phyloP scores from a whole-genome alignment of 2,888 invertebrate species.

The Dicroscelio sp. region DNA sequence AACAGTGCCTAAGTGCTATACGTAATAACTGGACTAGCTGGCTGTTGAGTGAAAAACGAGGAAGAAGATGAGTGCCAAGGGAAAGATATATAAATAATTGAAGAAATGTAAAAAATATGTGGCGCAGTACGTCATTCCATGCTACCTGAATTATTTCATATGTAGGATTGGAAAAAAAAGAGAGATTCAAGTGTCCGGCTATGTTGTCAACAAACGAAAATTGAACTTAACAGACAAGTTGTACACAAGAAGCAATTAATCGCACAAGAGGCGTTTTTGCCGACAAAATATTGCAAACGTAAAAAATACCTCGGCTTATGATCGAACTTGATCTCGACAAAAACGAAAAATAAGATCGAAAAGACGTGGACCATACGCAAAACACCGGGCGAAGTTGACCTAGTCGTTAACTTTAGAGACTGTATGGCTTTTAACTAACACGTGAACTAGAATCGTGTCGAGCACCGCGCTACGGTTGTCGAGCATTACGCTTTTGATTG shows the following conservation, averaged over 20 bases:
- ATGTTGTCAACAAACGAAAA: conserved; percentile 71
- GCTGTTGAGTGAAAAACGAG: conserved; percentile 77
- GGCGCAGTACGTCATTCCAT: conserved; percentile 83
- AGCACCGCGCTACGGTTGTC: conserved; percentile 76
- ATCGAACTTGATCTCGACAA: no score
- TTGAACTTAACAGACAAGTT: conserved; percentile 58
- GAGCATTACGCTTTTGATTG: conserved; percentile 68
- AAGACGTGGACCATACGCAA: no score
- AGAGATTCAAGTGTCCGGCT: conserved; percentile 72
- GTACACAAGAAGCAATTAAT: conserved; percentile 63
- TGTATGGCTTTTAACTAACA: conserved; percentile 30
- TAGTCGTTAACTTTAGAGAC: conserved; percentile 37
- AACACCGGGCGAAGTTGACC: no score
- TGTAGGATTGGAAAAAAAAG: conserved; percentile 73
- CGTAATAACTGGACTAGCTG: conserved; percentile 75
- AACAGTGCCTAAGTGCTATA: conserved; percentile 76
- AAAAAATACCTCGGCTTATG: no score
- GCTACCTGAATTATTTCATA: conserved; percentile 83
- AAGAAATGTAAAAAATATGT: conserved; percentile 73
- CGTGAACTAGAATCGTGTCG: conserved; percentile 56
- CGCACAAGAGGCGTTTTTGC: conserved; percentile 53
- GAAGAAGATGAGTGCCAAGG: conserved; percentile 82
- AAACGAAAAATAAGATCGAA: no score
- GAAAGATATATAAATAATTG: conserved; percentile 77
- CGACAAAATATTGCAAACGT: conserved; percentile 50